Conservation (phyloP, 2,797 vertebrate genomes). For the Melanotaenia nigrans region DNA sequence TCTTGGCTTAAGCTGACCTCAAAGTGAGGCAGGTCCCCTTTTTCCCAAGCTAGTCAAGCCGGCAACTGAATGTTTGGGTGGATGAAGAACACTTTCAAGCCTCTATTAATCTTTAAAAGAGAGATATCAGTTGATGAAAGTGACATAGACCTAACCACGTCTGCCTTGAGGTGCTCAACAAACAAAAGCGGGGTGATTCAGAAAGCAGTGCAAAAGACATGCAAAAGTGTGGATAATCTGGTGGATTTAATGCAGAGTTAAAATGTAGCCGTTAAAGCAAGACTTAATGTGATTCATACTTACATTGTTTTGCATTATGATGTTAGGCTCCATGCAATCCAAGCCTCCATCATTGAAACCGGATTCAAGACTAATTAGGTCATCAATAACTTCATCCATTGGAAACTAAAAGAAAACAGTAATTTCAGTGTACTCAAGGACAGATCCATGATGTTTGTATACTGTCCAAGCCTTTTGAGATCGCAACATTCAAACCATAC, state of each 20-base stretch:
- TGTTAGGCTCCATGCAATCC: conserved; percentile 88
- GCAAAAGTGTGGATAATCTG: conserved; percentile 7
- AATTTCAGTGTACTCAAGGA: conserved; percentile 63
- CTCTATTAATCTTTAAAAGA: conserved; percentile 23
- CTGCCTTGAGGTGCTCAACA: conserved; percentile 8
- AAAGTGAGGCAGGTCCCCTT: conserved; percentile 54
- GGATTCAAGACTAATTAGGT: conserved; percentile 93
- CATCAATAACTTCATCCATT: conserved; percentile 96
- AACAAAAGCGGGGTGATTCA: conserved; percentile 16
- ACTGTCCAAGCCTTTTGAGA: conserved; percentile 51
- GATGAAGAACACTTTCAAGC: conserved; percentile 42
- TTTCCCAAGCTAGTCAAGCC: conserved; percentile 70
- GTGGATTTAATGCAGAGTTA: conserved; percentile 7
- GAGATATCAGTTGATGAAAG: conserved; percentile 23
- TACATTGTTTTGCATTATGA: conserved; percentile 93
- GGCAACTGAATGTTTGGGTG: conserved; percentile 34
- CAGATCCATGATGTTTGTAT: conserved; percentile 44
- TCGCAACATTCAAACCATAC: conserved; percentile 63
- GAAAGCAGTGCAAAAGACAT: conserved; percentile 36
- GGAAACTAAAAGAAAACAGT: conserved; percentile 86
- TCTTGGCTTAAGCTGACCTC: conserved; percentile 89
- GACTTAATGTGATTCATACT: conserved; percentile 78
- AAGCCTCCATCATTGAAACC: conserved; percentile 92
- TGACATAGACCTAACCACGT: conserved; percentile 15
- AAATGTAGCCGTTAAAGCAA: conserved; percentile 17